Base-by-base conservation (phyloP, 2,888 invertebrate species). In the Drosophila limbata region DNA sequence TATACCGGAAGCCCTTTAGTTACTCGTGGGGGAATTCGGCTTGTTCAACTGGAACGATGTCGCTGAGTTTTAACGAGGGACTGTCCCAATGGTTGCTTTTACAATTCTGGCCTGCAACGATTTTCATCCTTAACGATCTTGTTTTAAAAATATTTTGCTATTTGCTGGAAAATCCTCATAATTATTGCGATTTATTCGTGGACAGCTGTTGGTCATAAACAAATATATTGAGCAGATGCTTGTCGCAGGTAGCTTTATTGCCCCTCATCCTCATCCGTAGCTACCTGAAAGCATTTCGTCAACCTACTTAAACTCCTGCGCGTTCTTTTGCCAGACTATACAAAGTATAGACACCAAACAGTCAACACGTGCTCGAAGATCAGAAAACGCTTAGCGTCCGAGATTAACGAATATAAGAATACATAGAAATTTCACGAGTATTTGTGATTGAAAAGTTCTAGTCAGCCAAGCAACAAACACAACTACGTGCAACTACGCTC, bases 181-280 rank as follows among this genome's bases (percentile, higher is more conserved):
- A 33, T 35, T 5, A 57, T 52, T 48, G 31, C 19, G 13, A 35
- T 13, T 15, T 63, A 53, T 65, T 15, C 47, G 10, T 1, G 31
- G 53, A 45, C 86, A 85, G 40, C 68, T 82, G 82, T 56, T 42
- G 33, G 5, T 17, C 67, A 76, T 84, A 84, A 89, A 84, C 17
- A 13, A 37, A 65, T 52, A 31, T 33, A 13, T 37, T 15, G 13
- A 15, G 53, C 65, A 59, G 64, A 19, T 64, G 69, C 80, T 1
- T n/a, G 3, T 0, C 1, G 0, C 81, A 88, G 81, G 89, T 86
- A 88, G 55, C 9, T 2, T 19, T 15, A 35, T 17, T 33, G 31
- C 6, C 39, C 6, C 13, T 9, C 5, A 1, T 40, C 35, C 11
- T 11, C 4, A 0, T 44, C 25, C 10, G 9, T 25, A 33, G 11